These are phyloP conservation scores for Vidua macroura DNA, from an alignment of 2,113 vertebrate genomes.

Conservation along the genomic window DNA sequence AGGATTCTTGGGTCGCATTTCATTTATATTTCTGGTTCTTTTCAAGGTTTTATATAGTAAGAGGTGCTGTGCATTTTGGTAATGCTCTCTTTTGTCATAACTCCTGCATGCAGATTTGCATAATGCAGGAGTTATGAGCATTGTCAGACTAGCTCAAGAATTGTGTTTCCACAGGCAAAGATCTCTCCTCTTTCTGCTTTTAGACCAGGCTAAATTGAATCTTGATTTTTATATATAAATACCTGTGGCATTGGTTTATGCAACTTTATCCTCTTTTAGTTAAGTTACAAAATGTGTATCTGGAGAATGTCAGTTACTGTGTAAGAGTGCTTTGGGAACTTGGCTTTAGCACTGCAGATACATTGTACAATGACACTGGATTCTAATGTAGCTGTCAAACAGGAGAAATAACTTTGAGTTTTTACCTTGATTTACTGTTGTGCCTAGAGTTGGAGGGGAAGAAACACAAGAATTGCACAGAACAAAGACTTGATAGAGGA, in stretches of 20 bases:
- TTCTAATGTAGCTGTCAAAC: not conserved
- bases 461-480: not conserved
- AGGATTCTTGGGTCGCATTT: not conserved
- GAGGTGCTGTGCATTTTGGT: not conserved
- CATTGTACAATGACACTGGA: not conserved
- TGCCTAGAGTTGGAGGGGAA: not conserved
- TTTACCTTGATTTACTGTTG: not conserved
- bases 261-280: not conserved
- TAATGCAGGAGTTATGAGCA: not conserved
- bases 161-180: not conserved
- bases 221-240: not conserved
- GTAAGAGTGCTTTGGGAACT: not conserved
- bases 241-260: not conserved
- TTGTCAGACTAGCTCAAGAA: not conserved
- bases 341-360: not conserved
- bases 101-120: not conserved
- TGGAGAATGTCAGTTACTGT: not conserved
- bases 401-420: not conserved
- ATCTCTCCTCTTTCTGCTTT: not conserved
- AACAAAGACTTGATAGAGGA: not conserved
- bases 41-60: not conserved
- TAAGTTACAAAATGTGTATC: not conserved
- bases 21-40: not conserved
- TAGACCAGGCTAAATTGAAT: not conserved
- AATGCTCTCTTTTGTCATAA: not conserved